Base-by-base conservation (phyloP, 2,888 invertebrate species). In the Chesias legatella region DNA sequence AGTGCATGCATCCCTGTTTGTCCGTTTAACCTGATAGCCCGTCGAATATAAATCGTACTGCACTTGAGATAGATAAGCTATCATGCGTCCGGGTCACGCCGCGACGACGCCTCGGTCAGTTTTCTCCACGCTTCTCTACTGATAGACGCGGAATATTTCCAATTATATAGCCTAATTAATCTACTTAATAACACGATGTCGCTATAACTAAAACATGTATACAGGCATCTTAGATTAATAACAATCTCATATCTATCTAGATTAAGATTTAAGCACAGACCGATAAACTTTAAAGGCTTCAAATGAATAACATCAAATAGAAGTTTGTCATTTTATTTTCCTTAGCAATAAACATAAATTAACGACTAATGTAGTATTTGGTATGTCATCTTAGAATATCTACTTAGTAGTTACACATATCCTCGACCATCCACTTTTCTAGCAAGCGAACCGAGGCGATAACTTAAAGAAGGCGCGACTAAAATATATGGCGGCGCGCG, bases 391-490 rank as follows among this genome's bases (percentile, higher is more conserved):
- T 67, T 74, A 68, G 58, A 67, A 70, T 71, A 74, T 81, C 86
- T 86, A 88, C 86, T 80, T 82, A 81, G 86, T 88, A 88, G 86
- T 81, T 86, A 88, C 86, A 78, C 70, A 72, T 58, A 73, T 79
- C 73, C 73, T 76, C 73, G 63, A 60, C 59, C 68, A 49, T 58
- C 54, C 61, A 50, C 67, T 69, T 65, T 60, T 24, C 22, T 49
- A 47, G 49, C 54, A 67, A 69, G 65, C 52, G 63, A 48, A 59
- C 49, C 54, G 65, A 70, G 63, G 55, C 48, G 56, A 62, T 63
- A 62, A 72, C 58, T 52, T 52, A 17, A 51, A 67, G 64, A 67
- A 65, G 62, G 62, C 63, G 63, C 49, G 57, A 57, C 48, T 56
- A 55, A 49, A 51, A 40, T 56, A 53, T 44, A 49, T 53, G 54